Conservation (phyloP, 2,797 vertebrate species). For the Semaprochilodus insignis region DNA sequence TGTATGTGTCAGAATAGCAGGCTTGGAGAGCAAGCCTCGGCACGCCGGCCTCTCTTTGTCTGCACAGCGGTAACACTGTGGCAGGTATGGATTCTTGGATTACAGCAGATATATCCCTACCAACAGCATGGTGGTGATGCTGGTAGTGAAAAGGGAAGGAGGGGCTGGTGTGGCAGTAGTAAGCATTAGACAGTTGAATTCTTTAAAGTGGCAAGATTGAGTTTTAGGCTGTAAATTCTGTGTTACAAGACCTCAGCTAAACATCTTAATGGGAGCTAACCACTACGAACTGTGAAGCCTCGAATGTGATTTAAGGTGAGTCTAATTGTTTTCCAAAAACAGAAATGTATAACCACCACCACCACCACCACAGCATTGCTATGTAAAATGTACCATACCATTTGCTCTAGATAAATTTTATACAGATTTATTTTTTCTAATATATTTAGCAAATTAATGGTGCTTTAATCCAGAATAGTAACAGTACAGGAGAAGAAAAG, state of each 20-base stretch:
- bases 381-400: too few species aligned
- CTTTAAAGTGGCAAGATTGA: background rate
- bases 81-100: conserved; percentile 71
- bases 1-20: conserved; percentile 74
- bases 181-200: background rate
- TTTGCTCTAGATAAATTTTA: too few species aligned
- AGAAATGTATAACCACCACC: too few species aligned
- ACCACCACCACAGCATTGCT: too few species aligned
- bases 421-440: too few species aligned
- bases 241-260: background rate
- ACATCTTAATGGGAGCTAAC: background rate
- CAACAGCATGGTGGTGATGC: conserved; percentile 64
- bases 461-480: too few species aligned
- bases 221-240: background rate
- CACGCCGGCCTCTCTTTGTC: conserved; percentile 63
- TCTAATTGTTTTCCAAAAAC: too few species aligned
- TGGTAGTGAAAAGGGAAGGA: conserved; percentile 47
- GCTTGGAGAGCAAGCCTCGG: conserved; percentile 73
- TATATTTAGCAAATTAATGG: too few species aligned
- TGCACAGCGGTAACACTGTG: conserved; percentile 64
- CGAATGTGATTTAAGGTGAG: too few species aligned
- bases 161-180: background rate
- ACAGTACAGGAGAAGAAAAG: too few species aligned
- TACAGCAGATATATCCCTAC: conserved; percentile 68
- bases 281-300: too few species aligned